Evolutionary conservation across 2,113 vertebrate species (phyloP).

Genomic region (Aptenodytes forsteri): DNA sequence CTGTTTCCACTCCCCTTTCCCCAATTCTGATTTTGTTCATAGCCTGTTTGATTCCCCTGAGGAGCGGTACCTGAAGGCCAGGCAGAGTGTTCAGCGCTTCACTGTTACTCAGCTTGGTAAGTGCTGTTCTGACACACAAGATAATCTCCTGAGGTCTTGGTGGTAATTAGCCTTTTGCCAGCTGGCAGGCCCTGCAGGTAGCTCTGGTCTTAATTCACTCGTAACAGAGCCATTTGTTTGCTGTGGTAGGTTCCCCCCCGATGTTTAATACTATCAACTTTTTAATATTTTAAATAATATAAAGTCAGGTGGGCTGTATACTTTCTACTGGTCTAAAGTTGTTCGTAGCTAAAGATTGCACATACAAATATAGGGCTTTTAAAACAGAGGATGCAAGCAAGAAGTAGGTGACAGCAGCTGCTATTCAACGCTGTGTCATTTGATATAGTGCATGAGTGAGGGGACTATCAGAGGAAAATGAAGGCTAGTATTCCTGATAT

Average conservation of each 20-base stretch:
- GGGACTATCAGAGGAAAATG: background rate
- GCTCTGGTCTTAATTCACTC: background rate
- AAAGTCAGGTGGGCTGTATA: background rate
- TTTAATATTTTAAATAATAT: background rate
- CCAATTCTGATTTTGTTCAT: background rate
- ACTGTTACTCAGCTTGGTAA: slow-evolving; percentile 75
- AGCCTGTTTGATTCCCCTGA: slow-evolving; percentile 74
- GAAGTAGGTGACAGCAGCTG: background rate
- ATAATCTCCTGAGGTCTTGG: rapidly evolving
- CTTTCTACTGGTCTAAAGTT: background rate
- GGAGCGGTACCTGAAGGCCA: slow-evolving; percentile 69
- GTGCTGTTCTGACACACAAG: background rate
- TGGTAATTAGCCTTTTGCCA: background rate
- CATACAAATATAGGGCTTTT: background rate
- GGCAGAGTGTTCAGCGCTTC: slow-evolving; percentile 67
- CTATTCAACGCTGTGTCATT: background rate
- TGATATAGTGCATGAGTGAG: background rate
- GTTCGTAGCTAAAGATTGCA: background rate
- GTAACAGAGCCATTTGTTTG: rapidly evolving
- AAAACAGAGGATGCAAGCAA: background rate
- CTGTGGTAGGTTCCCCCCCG: rapidly evolving
- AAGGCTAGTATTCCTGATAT: background rate
- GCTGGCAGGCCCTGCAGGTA: background rate
- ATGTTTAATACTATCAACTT: background rate
- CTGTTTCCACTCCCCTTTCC: rapidly evolving